A percentile compares a stretch with the other conserved stretches of the same genome.
Conservation (phyloP, 2,888 invertebrate genomes). For the Rhaphigaster nebulosa region DNA sequence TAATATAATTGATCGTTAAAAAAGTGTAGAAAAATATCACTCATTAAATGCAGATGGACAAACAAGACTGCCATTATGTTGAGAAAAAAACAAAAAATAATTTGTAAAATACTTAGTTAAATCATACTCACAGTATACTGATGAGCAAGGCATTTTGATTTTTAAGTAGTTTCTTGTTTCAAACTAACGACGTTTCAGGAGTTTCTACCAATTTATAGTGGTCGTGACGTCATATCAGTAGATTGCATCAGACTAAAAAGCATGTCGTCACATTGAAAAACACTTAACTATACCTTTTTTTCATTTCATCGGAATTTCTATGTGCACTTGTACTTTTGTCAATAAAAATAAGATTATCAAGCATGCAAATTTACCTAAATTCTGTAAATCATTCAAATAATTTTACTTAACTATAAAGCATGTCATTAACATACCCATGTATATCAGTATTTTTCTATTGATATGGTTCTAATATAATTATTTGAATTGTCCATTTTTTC, state of each 20-base stretch:
- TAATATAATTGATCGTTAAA: too few species aligned
- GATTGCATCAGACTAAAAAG: background rate
- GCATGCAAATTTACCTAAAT: too few species aligned
- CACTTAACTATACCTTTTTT: background rate
- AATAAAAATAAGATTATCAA: background rate
- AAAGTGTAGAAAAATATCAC: too few species aligned
- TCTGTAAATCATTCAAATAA: too few species aligned
- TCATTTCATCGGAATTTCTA: background rate
- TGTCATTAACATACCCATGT: too few species aligned
- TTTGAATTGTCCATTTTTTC: too few species aligned
- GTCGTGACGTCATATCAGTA: background rate
- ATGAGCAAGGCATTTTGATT: background rate
- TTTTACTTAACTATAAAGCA: too few species aligned
- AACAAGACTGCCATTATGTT: too few species aligned
- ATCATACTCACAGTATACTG: background rate
- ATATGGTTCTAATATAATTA: too few species aligned
- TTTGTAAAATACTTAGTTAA: background rate
- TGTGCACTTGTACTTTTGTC: background rate
- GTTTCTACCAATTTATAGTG: background rate
- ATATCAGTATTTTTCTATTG: too few species aligned
- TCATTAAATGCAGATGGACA: too few species aligned
- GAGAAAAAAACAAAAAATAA: too few species aligned
- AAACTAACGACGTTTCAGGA: background rate
- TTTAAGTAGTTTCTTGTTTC: background rate
- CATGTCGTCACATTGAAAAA: constrained; percentile 14